These are phyloP conservation scores for Danionella cerebrum DNA, from an alignment of 2,113 vertebrate genomes.

Conservation along the genomic window DNA sequence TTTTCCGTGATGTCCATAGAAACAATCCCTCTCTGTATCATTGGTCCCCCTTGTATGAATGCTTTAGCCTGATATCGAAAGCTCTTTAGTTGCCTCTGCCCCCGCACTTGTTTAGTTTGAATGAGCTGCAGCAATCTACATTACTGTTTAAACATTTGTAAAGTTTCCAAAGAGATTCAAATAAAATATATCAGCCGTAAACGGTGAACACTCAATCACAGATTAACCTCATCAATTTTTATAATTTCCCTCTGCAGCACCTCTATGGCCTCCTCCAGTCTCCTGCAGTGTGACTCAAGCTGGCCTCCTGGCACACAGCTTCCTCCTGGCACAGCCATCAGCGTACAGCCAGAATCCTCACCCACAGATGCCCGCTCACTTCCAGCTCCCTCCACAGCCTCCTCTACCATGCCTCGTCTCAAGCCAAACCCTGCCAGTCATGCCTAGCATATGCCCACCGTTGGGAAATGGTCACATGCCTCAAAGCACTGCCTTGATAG, in stretches of 20 bases:
- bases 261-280: constrained; percentile 80
- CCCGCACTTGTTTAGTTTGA: no score
- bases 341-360: constrained; percentile 85
- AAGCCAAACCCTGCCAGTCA: constrained; percentile 78
- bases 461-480: constrained; percentile 88
- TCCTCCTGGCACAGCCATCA: constrained; percentile 81
- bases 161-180: no score
- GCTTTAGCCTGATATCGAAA: no score
- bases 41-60: no score
- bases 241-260: constrained; percentile 60
- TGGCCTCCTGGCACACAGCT: constrained; percentile 82
- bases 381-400: constrained; percentile 82
- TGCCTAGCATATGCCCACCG: constrained; percentile 73
- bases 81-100: no score
- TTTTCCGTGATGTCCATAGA: no score
- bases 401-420: constrained; percentile 85
- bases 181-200: no score
- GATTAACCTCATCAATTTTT: background rate
- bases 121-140: no score
- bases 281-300: constrained; percentile 78
- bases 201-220: no score
- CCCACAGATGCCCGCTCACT: constrained; percentile 88
- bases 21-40: no score
- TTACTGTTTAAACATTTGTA: no score
- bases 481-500: constrained; percentile 64